Base-by-base conservation (phyloP, 2,888 invertebrate species). In the Perdita meconis region DNA sequence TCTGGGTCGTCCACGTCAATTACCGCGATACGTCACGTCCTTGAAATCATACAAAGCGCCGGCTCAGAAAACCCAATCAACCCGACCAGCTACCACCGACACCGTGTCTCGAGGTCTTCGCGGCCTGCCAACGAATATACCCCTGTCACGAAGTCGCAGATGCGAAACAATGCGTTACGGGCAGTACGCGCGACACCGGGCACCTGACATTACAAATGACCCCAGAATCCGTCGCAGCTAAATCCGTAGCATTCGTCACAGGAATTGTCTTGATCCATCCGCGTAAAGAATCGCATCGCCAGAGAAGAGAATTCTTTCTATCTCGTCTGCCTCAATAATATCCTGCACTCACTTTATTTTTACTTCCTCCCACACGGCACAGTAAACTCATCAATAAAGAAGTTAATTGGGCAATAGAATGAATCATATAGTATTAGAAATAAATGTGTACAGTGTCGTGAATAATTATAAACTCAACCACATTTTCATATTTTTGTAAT, bases 101-200 rank as follows among this genome's bases (percentile, higher is more conserved):
- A 67, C 22, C 36, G 26, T 38, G 77, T 73, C 72, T 70, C 82
- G 77, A 80, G 73, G 80, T 70, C 80, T 69, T 36, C 57, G 80
- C n/a, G 55, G 67, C 36, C 36, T 82, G 82, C 82, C 80, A 82
- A 82, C 76, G 78, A 80, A 67, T 73, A 66, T 59, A 19, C 34
- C 60, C 38, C 55, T 78, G 80, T 82, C 82, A 75, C 67, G 57
- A 68, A 78, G 66, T 74, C 63, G 57, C 70, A 61, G 64, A 66
- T 65, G 66, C 71, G 78, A 80, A 78, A 82, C 77, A 82, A 80
- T 70, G 68, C 55, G 67, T 77, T 64, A 40, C 77, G 57, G 59
- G 44, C 63, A 50, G 65, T 57, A 57, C 44, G 72, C 44, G 50
- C 44, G 60, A 50, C 60, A 38, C 64, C 42, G 57, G 67, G 68